phyloP scores from a whole-genome alignment of 2,113 vertebrate genomes.

The Sylvietta virens region DNA sequence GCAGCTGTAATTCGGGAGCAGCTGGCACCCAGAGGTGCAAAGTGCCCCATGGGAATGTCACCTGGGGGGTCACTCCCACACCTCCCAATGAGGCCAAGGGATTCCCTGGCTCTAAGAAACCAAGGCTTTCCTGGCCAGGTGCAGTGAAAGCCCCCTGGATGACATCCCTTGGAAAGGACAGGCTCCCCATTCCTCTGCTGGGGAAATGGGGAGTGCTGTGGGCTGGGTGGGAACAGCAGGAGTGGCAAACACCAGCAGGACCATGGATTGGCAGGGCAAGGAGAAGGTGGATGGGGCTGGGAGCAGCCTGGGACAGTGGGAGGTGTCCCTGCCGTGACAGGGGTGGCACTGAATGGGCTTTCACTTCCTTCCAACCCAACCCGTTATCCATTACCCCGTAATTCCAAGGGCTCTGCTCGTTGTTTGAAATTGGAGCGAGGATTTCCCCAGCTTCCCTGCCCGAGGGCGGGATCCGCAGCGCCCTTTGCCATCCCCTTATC shows the following conservation, averaged over 20 bases:
- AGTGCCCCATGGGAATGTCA: background rate
- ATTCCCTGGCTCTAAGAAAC: background rate
- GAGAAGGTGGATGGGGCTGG: background rate
- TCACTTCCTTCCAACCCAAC: background rate
- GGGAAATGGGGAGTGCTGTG: rapidly evolving
- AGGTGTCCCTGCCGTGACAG: background rate
- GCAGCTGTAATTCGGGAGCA: background rate
- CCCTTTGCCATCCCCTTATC: rapidly evolving
- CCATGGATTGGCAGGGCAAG: background rate
- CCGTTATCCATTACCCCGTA: background rate
- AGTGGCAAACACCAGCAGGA: background rate
- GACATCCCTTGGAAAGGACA: rapidly evolving
- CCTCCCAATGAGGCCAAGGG: background rate
- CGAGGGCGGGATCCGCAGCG: rapidly evolving
- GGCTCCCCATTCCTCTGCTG: background rate
- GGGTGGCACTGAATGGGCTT: background rate
- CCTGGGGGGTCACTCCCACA: background rate
- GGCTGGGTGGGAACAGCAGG: too few relatives aligned
- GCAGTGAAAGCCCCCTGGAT: background rate
- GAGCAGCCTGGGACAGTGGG: background rate
- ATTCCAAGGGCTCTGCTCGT: background rate
- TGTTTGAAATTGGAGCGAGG: background rate
- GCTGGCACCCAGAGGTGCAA: background rate
- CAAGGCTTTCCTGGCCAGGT: rapidly evolving
- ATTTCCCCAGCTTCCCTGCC: background rate